Evolutionary conservation across 2,113 vertebrate genomes (phyloP), one percentile per base, ranked within the genome.

Genomic region (Pimephales promelas): DNA sequence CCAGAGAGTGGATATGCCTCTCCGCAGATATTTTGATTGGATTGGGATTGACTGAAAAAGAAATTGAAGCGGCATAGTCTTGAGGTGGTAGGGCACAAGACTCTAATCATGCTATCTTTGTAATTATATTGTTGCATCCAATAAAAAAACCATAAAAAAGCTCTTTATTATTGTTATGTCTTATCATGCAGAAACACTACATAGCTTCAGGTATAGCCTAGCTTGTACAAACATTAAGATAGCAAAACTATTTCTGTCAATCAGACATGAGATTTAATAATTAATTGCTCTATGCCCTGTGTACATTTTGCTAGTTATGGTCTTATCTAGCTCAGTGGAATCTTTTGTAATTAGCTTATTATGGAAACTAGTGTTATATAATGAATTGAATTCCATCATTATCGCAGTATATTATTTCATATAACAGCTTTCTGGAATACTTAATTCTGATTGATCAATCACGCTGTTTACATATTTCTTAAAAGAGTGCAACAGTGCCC

Each of bases 241-340:
- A 45, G 76, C 83, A 84, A 92, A 90, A 89, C 85, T 85, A 89
- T 87, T 92, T 88, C 78, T 89, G 43, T 49, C 40, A 22, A n/a
- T 80, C 45, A n/a, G 26, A 47, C 34, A 83, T 34, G 24, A 81
- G 34, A 62, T 40, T 56, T 70, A 71, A 79, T 78, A 22, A 84
- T 71, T 49, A 71, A 34, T 61, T 36, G n/a, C 72, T 28, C 56
- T 84, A 0, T 10, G 40, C 24, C 57, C 20, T 26, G 61, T 26
- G 61, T 31, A 14, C 24, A 47, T 79, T 71, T 56, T 2, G 0
- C 45, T 47, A 40, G 75, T 28, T 78, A n/a, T 61, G 22, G 10
- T 79, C 24, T 47, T 64, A 78, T 78, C 75, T 40, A 31, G 59
- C 59, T 47, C 24, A 11, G 59, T 13, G 26, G 18, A 79, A 64